A percentile compares a stretch with the other conserved stretches of the same genome.
These are phyloP conservation scores for Paramacrobiotus metropolitanus DNA, from an alignment of 1,140 invertebrate genomes.

Conservation along the genomic window DNA sequence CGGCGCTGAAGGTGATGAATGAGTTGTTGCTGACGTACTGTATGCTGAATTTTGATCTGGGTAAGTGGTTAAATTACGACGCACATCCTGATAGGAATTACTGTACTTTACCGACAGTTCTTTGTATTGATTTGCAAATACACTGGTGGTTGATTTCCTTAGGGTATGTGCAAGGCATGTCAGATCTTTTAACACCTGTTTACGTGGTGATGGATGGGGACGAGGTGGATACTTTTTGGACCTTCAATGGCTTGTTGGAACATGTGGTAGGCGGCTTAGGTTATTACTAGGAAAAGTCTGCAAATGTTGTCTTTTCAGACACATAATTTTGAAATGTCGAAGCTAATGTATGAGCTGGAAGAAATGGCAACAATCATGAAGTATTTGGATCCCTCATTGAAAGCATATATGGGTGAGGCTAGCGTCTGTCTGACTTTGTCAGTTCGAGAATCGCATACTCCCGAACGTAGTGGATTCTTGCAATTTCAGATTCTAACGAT, in stretches of 20 bases:
- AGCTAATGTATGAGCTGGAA: constrained; percentile 41
- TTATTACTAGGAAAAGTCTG: constrained; percentile 2
- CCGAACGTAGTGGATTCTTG: background rate
- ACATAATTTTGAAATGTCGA: constrained; percentile 89
- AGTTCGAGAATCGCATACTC: background rate
- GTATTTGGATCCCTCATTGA: constrained; percentile 10
- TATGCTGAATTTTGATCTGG: constrained; percentile 99
- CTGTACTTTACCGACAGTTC: too few species aligned
- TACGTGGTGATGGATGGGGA: constrained; percentile 70
- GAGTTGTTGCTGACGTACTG: constrained; percentile 95
- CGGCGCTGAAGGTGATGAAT: constrained; percentile 54
- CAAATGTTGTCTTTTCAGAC: constrained; percentile 8
- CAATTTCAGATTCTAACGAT: constrained; percentile 48
- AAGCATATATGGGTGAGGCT: constrained; percentile 4
- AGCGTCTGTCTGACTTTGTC: background rate
- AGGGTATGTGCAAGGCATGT: constrained; percentile 62
- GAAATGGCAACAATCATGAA: constrained; percentile 4
- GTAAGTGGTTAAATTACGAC: too few species aligned
- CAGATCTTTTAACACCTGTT: constrained; percentile 78
- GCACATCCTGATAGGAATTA: too few species aligned
- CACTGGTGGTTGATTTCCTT: constrained; percentile 9
- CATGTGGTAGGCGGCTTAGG: constrained; percentile 41
- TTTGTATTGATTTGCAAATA: constrained; percentile 40
- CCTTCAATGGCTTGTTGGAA: constrained; percentile 96
- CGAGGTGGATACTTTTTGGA: constrained; percentile 89